These are phyloP conservation scores for Numida meleagris DNA, from an alignment of 2,113 vertebrate genomes.

Conservation along the genomic window DNA sequence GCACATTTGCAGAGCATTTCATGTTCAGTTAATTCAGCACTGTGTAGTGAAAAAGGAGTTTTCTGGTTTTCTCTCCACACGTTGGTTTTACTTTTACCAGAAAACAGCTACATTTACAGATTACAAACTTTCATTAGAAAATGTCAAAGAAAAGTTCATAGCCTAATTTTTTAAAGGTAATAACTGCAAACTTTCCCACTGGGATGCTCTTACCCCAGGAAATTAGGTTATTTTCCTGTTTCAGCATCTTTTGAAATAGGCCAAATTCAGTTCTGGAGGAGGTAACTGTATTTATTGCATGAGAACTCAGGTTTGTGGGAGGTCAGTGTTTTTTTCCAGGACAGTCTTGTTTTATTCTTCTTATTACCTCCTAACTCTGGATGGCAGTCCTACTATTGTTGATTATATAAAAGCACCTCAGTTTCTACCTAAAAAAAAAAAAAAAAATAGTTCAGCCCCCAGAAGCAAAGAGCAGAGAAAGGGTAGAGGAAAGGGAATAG, in stretches of 20 bases:
- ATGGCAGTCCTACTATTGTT: neutral
- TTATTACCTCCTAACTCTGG: neutral
- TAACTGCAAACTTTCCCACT: neutral
- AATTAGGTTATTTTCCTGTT: slow-evolving; percentile 41
- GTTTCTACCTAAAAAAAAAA: neutral
- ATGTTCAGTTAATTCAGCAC: neutral
- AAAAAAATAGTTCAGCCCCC: neutral
- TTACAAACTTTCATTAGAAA: slow-evolving; percentile 10
- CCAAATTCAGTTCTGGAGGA: neutral
- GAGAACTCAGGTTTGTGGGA: neutral
- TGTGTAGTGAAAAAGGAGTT: neutral
- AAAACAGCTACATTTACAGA: neutral
- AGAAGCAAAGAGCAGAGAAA: neutral
- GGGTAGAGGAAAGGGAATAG: neutral
- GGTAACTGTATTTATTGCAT: neutral
- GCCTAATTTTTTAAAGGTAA: slow-evolving; percentile 44
- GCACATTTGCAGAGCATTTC: neutral
- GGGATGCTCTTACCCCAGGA: neutral
- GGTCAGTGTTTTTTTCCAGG: neutral
- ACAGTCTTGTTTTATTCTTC: neutral
- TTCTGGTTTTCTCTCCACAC: neutral
- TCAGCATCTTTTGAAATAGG: slow-evolving; percentile 7
- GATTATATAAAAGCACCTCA: neutral
- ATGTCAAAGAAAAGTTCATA: slow-evolving; percentile 23
- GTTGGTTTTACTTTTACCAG: neutral